These are phyloP conservation scores for Philypnodon macrostomus DNA, from an alignment of 2,797 vertebrate species.

Conservation along the genomic window DNA sequence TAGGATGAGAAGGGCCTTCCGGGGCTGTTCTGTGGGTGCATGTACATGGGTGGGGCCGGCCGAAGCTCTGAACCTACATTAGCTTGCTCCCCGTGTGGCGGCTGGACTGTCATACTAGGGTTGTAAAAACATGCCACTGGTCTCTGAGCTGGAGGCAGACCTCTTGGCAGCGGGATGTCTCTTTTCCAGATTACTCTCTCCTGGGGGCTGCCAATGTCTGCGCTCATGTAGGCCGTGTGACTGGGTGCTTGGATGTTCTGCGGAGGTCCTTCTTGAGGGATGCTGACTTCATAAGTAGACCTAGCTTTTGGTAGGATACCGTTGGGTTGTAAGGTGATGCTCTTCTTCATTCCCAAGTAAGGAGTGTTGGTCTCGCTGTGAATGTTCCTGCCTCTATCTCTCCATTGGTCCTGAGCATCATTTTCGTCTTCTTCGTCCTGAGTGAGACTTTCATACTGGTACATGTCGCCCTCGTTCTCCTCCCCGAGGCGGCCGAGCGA, in stretches of 20 bases:
- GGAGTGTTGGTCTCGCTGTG: constrained; percentile 86
- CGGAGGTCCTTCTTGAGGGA: constrained; percentile 59
- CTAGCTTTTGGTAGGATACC: constrained; percentile 84
- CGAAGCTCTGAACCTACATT: constrained; percentile 65
- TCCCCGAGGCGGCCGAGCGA: constrained; percentile 91
- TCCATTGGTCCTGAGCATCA: constrained; percentile 81
- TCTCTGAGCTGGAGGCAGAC: constrained; percentile 76
- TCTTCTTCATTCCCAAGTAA: constrained; percentile 81
- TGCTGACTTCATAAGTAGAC: constrained; percentile 85
- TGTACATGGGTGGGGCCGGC: constrained; percentile 79
- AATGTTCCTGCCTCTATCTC: constrained; percentile 80
- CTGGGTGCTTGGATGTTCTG: constrained; percentile 62
- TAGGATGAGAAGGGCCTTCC: constrained; percentile 81
- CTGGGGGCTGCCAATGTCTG: constrained; percentile 69
- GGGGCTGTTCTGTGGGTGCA: constrained; percentile 82
- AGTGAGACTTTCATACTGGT: constrained; percentile 86
- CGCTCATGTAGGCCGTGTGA: constrained; percentile 62
- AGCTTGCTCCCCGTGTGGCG: constrained; percentile 60
- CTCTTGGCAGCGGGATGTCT: constrained; percentile 73
- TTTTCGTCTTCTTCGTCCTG: constrained; percentile 76
- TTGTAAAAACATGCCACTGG: constrained; percentile 84
- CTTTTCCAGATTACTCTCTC: constrained; percentile 75
- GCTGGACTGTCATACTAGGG: constrained; percentile 71
- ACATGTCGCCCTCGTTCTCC: constrained; percentile 83
- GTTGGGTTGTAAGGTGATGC: constrained; percentile 81